Conservation (phyloP, 2,888 invertebrate genomes). For the Tipula confusa region DNA sequence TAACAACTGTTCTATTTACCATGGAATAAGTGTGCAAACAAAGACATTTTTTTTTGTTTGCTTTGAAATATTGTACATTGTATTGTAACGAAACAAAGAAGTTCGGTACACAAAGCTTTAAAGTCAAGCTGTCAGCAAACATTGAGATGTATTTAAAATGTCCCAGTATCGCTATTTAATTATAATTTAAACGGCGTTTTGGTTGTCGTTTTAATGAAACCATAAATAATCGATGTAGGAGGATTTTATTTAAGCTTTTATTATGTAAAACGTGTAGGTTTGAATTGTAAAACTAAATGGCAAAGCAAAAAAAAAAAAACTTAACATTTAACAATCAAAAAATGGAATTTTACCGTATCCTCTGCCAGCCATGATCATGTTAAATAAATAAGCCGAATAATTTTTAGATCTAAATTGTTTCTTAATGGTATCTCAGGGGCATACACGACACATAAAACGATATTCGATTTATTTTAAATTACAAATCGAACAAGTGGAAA, state of each 20-base stretch:
- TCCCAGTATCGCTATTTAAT: background rate
- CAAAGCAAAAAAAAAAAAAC: background rate
- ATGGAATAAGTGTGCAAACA: background rate
- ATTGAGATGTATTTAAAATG: background rate
- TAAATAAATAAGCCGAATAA: background rate
- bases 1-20: background rate
- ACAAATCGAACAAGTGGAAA: background rate
- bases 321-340: background rate
- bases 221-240: background rate
- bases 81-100: background rate
- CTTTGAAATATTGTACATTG: background rate
- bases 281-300: background rate
- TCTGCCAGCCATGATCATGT: background rate
- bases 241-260: background rate
- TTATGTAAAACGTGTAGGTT: background rate
- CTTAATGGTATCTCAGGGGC: background rate
- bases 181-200: background rate
- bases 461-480: background rate
- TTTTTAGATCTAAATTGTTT: background rate
- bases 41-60: background rate
- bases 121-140: background rate
- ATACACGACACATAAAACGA: background rate
- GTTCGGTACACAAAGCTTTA: no score
- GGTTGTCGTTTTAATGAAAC: background rate
- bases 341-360: background rate